A percentile compares a stretch with the other conserved stretches of the same genome.
Conservation (phyloP, 2,888 invertebrate genomes). For the Cheilosia soror region DNA sequence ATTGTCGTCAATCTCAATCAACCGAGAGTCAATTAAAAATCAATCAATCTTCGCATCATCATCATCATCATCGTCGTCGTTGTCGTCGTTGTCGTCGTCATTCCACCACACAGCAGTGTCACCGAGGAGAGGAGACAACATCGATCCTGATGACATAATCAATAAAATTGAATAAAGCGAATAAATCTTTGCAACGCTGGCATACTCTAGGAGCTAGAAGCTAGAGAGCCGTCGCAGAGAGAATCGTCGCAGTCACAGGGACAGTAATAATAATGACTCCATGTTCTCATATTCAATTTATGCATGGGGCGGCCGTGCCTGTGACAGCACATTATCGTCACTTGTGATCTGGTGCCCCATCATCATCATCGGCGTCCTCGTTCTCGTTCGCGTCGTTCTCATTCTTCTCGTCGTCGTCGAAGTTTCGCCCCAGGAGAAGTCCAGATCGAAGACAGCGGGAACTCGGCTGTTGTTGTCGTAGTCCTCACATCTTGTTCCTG, state of each 20-base stretch:
- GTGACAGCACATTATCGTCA: slow-evolving; percentile 80
- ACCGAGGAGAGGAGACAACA: slow-evolving; percentile 70
- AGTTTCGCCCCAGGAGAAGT: slow-evolving; percentile 38
- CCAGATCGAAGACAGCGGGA: slow-evolving; percentile 45
- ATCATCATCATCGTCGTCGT: slow-evolving; percentile 36
- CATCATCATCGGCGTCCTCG: slow-evolving; percentile 61
- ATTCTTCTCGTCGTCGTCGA: slow-evolving; percentile 21
- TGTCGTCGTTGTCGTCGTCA: slow-evolving; percentile 37
- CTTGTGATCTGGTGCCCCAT: slow-evolving; percentile 77
- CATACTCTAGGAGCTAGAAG: slow-evolving; percentile 44
- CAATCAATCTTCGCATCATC: slow-evolving; percentile 75
- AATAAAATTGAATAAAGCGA: slow-evolving; percentile 75
- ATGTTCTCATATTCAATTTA: slow-evolving; percentile 76
- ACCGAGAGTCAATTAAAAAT: slow-evolving; percentile 74
- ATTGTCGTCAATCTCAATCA: slow-evolving; percentile 74
- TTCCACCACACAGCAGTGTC: slow-evolving; percentile 59
- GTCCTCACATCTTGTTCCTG: slow-evolving; percentile 56
- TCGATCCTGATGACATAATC: slow-evolving; percentile 76
- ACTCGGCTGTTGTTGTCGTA: slow-evolving; percentile 66
- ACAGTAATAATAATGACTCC: slow-evolving; percentile 75
- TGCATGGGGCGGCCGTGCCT: slow-evolving; percentile 76
- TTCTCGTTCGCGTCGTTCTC: slow-evolving; percentile 22
- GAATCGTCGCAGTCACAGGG: slow-evolving; percentile 59
- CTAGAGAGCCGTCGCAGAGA: slow-evolving; percentile 26
- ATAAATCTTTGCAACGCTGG: slow-evolving; percentile 71